Evolutionary conservation across 2,113 vertebrate species (phyloP), one percentile per base, ranked within the genome.

Genomic region (Callipepla californica): DNA sequence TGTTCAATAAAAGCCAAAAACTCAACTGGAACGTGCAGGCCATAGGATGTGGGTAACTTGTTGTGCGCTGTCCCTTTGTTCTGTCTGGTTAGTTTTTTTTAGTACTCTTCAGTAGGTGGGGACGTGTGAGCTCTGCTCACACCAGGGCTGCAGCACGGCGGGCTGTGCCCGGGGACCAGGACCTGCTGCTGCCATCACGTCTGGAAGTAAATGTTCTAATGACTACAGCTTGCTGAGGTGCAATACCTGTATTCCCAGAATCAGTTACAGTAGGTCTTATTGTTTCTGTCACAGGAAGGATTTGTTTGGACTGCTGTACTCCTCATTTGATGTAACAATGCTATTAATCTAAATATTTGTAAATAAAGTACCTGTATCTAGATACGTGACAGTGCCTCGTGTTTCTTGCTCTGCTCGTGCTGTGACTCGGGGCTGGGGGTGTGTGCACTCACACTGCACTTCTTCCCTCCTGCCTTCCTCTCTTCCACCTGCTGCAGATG

Each of bases 281-380:
- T 97, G 97, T 98, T 98, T 97, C 93, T 98, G 97, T 98, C 98
- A 97, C 96, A 96, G 96, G 96, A 92, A 95, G 97, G 97, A 96
- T 96, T 96, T 97, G 96, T 97, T 98, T 66, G 96, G 98, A 97
- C 97, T 98, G 98, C 98, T 98, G 98, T 98, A 98, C 97, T 97
- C 97, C 96, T 97, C 96, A 97, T 97, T 98, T 97, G 96, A 98
- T 98, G 98, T 98, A 98, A 98, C 97, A 94, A 98, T 98, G 98
- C 98, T 98, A 97, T 98, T 98, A 98, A 98, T 98, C 98, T 98
- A 97, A 98, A 98, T 98, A 98, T 98, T 98, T 98, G 98, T 98
- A 98, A 98, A 98, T 98, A 98, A 98, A 98, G 98, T 98, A 98
- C 98, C 98, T 98, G 98, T 98, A 98, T 98, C 98, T 98, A 98